These are phyloP conservation scores for Takifugu ocellatus DNA, from an alignment of 2,797 vertebrate species.

Conservation along the genomic window DNA sequence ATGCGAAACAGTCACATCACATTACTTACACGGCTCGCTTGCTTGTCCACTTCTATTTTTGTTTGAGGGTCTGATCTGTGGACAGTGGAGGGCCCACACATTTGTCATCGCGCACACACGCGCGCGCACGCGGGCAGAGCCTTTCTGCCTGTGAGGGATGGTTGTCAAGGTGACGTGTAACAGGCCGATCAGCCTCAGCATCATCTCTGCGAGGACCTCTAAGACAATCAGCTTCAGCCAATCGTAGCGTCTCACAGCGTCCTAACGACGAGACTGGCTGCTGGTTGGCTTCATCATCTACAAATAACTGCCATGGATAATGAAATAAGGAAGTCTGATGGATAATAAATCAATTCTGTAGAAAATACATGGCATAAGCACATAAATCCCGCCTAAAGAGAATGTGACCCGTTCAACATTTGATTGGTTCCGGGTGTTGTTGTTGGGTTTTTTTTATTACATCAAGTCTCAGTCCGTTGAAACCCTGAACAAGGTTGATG, in stretches of 20 bases:
- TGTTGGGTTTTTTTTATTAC: no score
- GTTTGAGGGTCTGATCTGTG: slow-evolving; percentile 19
- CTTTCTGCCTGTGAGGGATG: slow-evolving; percentile 14
- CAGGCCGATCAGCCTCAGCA: slow-evolving; percentile 17
- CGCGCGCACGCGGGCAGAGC: slow-evolving; percentile 17
- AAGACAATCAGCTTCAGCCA: slow-evolving; percentile 17
- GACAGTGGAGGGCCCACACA: slow-evolving; percentile 10
- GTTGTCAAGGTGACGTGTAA: slow-evolving; percentile 31
- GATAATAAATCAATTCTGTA: no score
- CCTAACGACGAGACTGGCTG: no score
- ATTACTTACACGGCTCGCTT: slow-evolving; percentile 25
- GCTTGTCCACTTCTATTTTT: slow-evolving; percentile 37
- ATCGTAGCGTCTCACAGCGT: neutral
- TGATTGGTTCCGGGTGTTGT: no score
- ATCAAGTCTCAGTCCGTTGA: no score
- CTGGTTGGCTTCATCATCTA: no score
- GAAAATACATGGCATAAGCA: no score
- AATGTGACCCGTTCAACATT: no score
- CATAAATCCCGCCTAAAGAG: no score
- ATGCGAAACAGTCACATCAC: slow-evolving; percentile 28
- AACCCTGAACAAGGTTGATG: no score
- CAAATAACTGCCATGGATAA: no score
- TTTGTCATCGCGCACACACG: slow-evolving; percentile 12
- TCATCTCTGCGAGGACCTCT: slow-evolving; percentile 4
- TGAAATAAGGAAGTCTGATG: no score